Conservation (phyloP, 1,140 invertebrate genomes). For the Drosophila gunungcola region DNA sequence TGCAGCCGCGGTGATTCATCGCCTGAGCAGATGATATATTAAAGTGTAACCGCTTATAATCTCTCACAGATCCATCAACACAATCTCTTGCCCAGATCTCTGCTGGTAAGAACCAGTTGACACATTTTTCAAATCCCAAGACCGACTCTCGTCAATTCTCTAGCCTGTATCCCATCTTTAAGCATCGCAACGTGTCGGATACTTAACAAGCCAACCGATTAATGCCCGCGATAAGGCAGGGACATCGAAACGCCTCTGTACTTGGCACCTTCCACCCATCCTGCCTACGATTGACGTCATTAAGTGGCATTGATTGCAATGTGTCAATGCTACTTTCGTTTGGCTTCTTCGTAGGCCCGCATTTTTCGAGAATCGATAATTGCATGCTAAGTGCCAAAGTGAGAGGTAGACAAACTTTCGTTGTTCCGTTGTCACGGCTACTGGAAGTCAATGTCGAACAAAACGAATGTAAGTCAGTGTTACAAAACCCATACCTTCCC, state of each 20-base stretch:
- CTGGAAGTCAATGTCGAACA: constrained; percentile 45
- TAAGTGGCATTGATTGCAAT: constrained; percentile 62
- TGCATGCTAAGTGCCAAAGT: constrained; percentile 52
- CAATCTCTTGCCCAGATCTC: constrained; percentile 35
- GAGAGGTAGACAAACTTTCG: constrained; percentile 26
- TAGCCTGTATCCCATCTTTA: constrained; percentile 5
- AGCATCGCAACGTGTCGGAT: constrained; percentile 1
- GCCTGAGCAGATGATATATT: constrained; percentile 11
- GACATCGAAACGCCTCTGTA: constrained; percentile 6
- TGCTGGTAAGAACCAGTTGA: constrained; percentile 34
- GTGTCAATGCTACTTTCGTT: constrained; percentile 28
- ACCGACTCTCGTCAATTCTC: constrained; percentile 15
- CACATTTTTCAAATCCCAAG: constrained; percentile 34
- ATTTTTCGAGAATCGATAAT: constrained; percentile 68
- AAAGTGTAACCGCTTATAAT: constrained; percentile 10
- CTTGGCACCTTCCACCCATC: constrained; percentile 18
- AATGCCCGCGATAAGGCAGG: constrained; percentile 9
- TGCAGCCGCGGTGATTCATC: constrained; percentile 14
- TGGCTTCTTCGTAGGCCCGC: constrained; percentile 33
- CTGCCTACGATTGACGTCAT: constrained; percentile 52
- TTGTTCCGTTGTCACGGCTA: constrained; percentile 47
- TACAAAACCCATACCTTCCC: constrained; percentile 21
- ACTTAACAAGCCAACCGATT: constrained; percentile 11
- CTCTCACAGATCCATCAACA: constrained; percentile 35
- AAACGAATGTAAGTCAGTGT: constrained; percentile 47